Evolutionary conservation across 2,113 vertebrate species (phyloP).

Genomic region (Fregata magnificens): DNA sequence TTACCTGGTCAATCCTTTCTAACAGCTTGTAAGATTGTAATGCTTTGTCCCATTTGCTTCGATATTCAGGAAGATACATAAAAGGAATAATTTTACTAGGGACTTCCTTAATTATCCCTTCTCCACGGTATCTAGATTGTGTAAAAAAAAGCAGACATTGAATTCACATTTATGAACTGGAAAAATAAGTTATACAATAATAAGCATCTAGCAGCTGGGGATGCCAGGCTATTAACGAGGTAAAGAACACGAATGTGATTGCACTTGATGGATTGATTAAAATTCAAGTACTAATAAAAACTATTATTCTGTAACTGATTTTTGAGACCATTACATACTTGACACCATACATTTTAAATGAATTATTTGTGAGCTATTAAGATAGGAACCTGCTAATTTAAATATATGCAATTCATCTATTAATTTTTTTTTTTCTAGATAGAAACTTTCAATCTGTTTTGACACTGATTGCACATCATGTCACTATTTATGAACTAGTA

Average conservation of each 20-base stretch:
- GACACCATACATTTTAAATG: not conserved
- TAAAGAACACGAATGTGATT: not conserved
- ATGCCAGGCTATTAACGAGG: not conserved
- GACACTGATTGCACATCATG: not conserved
- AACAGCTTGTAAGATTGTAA: constrained; percentile 57
- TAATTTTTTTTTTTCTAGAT: not conserved
- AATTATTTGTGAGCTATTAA: not conserved
- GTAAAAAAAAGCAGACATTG: not conserved
- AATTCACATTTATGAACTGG: not conserved
- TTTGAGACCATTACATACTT: not conserved
- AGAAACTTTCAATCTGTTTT: not conserved
- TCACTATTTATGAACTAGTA: not conserved
- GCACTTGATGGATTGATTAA: not conserved
- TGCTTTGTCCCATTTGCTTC: constrained; percentile 69
- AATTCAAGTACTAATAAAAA: not conserved
- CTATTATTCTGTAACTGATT: not conserved
- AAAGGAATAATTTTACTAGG: constrained; percentile 66
- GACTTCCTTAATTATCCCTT: constrained; percentile 66
- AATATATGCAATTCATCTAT: not conserved
- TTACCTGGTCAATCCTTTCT: constrained; percentile 68
- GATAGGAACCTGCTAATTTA: not conserved
- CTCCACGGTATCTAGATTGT: constrained; percentile 65
- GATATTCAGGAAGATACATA: constrained; percentile 64
- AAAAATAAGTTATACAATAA: not conserved
- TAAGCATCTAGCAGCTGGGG: not conserved